Conservation (phyloP, 2,888 invertebrate species). For the Tipula vernalis region DNA sequence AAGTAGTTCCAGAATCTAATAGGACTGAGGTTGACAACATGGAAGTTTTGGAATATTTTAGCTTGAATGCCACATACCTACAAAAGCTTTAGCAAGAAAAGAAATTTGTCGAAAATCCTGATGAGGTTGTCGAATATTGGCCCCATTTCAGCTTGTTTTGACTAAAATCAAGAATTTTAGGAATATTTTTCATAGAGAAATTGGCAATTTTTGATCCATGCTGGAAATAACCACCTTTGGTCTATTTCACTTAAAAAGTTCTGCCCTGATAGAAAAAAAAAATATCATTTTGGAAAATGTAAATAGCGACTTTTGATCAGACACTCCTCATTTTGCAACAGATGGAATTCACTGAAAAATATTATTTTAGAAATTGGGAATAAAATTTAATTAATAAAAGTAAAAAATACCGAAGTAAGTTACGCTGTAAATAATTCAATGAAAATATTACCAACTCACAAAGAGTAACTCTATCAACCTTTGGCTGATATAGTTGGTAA, state of each 20-base stretch:
- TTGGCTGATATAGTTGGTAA: background rate
- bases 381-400: background rate
- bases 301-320: too few relatives aligned
- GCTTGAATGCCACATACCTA: too few relatives aligned
- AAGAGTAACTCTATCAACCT: background rate
- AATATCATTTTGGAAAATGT: background rate
- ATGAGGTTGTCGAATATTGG: background rate
- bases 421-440: background rate
- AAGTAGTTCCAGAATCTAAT: too few relatives aligned
- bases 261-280: too few relatives aligned
- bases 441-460: background rate
- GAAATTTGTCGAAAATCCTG: background rate
- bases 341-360: background rate
- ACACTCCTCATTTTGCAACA: background rate
- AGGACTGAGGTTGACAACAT: too few relatives aligned
- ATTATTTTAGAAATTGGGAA: background rate
- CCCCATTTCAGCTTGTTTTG: too few relatives aligned
- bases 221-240: too few relatives aligned
- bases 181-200: too few relatives aligned
- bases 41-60: too few relatives aligned
- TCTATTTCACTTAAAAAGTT: too few relatives aligned
- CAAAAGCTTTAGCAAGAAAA: background rate
- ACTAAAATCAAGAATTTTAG: too few relatives aligned
- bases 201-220: background rate
- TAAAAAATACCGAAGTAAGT: background rate